Conservation (phyloP, 2,113 vertebrate genomes). For the Neotragus pygmaeus region DNA sequence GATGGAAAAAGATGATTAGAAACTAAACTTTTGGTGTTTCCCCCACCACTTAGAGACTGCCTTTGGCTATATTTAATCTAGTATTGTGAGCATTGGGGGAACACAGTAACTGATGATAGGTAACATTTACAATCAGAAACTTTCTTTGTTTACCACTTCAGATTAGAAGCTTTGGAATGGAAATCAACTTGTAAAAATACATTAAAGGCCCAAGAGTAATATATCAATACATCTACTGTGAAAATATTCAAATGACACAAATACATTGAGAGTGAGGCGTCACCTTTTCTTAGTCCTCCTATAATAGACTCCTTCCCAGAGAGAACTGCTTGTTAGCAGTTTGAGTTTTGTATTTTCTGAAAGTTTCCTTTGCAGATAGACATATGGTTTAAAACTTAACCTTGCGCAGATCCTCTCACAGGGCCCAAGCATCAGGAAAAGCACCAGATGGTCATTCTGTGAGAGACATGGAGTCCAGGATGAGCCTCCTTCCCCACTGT, state of each 20-base stretch:
- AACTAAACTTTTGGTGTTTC: background rate
- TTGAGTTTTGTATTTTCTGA: background rate
- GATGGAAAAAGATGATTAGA: background rate
- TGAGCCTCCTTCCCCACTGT: accelerated
- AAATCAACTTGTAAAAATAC: background rate
- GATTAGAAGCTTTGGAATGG: background rate
- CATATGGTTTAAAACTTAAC: background rate
- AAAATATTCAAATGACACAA: background rate
- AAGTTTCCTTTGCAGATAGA: background rate
- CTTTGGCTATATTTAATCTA: background rate
- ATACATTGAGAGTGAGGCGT: background rate
- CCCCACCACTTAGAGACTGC: background rate
- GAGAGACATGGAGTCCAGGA: background rate
- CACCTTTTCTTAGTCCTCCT: background rate
- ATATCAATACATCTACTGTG: background rate
- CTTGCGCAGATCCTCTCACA: background rate
- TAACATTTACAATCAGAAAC: background rate
- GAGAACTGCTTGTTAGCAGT: background rate
- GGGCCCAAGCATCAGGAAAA: background rate
- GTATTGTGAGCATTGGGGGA: background rate
- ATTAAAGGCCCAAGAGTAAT: background rate
- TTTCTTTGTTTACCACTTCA: background rate
- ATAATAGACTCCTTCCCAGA: background rate
- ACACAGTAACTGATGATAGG: background rate
- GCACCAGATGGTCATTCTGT: background rate